These are phyloP conservation scores for Xiphophorus couchianus DNA, from an alignment of 2,113 vertebrate genomes.

Conservation along the genomic window DNA sequence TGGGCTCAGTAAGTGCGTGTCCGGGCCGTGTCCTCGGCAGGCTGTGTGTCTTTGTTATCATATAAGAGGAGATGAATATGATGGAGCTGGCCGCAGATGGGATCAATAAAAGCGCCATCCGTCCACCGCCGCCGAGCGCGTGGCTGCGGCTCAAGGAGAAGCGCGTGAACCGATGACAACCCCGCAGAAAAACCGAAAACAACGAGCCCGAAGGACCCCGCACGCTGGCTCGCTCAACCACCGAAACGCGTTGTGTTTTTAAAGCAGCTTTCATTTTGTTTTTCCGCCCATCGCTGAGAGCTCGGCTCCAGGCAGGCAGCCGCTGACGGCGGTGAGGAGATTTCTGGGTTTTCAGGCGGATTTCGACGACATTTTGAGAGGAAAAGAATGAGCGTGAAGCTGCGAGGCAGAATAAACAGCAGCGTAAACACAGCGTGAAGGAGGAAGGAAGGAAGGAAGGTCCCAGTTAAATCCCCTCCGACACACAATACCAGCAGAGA, in stretches of 20 bases:
- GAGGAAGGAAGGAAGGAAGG: conserved; percentile 70
- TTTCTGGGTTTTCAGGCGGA: background rate
- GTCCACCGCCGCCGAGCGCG: conserved; percentile 2
- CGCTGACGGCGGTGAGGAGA: conserved; percentile 47
- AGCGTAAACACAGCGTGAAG: conserved; percentile 69
- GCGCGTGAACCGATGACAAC: conserved; percentile 31
- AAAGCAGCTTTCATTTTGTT: conserved; percentile 41
- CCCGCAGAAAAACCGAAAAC: background rate
- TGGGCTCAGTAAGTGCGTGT: background rate
- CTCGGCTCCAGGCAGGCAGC: conserved; percentile 33
- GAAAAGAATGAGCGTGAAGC: background rate
- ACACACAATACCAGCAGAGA: conserved; percentile 53
- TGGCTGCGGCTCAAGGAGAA: conserved; percentile 3
- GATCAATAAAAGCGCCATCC: conserved; percentile 61
- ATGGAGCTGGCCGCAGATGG: conserved; percentile 47
- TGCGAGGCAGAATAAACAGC: background rate
- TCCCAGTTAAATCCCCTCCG: conserved; percentile 79
- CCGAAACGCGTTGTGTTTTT: conserved; percentile 11
- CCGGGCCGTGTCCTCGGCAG: conserved; percentile 13
- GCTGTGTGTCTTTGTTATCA: conserved; percentile 67
- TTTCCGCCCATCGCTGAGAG: conserved; percentile 55
- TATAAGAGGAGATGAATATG: conserved; percentile 30
- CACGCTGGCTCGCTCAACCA: background rate
- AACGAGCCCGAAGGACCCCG: fast-evolving
- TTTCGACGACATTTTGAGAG: conserved; percentile 29